Evolutionary conservation across 2,888 invertebrate genomes (phyloP).

Genomic region (Orchesellides sinensis): DNA sequence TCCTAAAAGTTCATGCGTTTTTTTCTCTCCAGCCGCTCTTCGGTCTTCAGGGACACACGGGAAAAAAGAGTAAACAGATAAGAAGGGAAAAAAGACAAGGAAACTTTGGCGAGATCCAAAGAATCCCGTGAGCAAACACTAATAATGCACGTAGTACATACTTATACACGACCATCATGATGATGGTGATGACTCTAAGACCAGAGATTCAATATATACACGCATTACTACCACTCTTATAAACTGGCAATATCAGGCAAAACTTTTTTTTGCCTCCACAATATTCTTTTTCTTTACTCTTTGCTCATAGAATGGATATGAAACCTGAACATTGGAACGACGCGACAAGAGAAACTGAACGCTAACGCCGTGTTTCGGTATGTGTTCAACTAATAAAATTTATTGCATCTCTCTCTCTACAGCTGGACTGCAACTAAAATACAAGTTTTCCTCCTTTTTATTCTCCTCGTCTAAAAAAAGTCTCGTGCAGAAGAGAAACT

Average conservation of each 20-base stretch:
- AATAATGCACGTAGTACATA: conserved; percentile 29
- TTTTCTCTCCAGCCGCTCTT: background rate
- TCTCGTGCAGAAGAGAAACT: too few species aligned
- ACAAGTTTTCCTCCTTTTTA: conserved; percentile 11
- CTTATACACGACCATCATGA: background rate
- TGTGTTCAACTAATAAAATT: conserved; percentile 54
- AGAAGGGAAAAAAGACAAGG: conserved; percentile 19
- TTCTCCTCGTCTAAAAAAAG: background rate
- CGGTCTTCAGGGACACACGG: background rate
- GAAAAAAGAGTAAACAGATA: conserved; percentile 19
- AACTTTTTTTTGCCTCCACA: background rate
- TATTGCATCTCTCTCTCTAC: conserved; percentile 50
- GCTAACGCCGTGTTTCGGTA: too few species aligned
- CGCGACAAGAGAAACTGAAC: too few species aligned
- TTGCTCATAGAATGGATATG: too few species aligned
- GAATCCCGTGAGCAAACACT: conserved; percentile 52
- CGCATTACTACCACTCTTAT: background rate
- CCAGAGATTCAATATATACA: background rate
- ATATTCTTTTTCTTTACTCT: background rate
- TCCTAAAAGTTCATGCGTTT: background rate
- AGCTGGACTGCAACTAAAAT: conserved; percentile 32
- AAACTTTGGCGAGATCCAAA: conserved; percentile 1
- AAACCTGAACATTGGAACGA: conserved; percentile 2
- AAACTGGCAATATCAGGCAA: too few species aligned
- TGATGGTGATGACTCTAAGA: background rate